Conservation (phyloP, 35 echinoderm and acorn worm species). For the Antedon bifida region DNA sequence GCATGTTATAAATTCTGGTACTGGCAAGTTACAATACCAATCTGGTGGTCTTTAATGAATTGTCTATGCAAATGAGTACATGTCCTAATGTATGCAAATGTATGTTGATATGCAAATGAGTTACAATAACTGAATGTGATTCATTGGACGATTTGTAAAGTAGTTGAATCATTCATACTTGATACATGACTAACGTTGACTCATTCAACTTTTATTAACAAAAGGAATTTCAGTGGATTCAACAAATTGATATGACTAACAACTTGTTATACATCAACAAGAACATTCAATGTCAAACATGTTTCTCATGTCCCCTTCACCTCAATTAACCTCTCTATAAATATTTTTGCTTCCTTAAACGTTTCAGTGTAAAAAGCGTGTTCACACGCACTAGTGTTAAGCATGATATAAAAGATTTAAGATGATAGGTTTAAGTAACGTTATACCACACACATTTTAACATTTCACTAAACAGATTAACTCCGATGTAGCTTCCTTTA, state of each 20-base stretch:
- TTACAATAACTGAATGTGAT: neutral
- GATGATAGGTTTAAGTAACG: no score
- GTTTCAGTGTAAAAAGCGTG: no score
- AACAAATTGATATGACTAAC: neutral
- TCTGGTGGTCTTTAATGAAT: neutral
- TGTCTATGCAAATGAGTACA: neutral
- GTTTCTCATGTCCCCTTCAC: no score
- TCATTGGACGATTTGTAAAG: neutral
- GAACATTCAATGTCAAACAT: neutral
- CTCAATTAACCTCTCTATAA: no score
- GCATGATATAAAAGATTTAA: no score
- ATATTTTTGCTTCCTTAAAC: no score
- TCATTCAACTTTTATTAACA: neutral
- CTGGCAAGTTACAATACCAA: neutral
- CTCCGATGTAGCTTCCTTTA: no score
- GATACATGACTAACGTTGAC: neutral
- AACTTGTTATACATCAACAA: neutral
- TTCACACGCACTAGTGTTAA: no score
- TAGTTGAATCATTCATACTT: neutral
- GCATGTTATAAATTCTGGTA: neutral
- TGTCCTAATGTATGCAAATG: neutral
- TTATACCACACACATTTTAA: no score
- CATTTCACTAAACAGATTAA: no score
- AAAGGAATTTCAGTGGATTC: neutral
- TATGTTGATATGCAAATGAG: neutral